phyloP scores from a whole-genome alignment of 2,113 vertebrate species.

The Gymnarchus niloticus region DNA sequence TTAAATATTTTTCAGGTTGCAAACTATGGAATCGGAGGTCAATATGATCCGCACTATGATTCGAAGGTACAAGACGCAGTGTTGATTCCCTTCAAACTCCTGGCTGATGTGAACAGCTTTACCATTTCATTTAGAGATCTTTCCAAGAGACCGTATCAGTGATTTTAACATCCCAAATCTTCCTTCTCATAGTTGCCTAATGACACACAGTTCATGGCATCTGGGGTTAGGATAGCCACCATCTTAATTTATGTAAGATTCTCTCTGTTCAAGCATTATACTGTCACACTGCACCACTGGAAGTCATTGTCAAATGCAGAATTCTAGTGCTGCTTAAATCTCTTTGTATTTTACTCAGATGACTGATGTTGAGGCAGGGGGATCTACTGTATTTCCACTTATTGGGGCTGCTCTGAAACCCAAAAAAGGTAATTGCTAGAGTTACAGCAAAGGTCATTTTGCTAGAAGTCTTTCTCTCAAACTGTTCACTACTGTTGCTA shows the following conservation, averaged over 20 bases:
- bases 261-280: not conserved
- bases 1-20: constrained; percentile 32
- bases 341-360: constrained; percentile 57
- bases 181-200: constrained; percentile 26
- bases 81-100: not conserved
- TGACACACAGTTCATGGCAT: constrained; percentile 15
- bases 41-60: constrained; percentile 47
- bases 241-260: constrained; percentile 41
- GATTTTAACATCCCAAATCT: not conserved
- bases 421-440: constrained; percentile 62
- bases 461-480: not conserved
- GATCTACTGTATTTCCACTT: constrained; percentile 78
- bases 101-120: not conserved
- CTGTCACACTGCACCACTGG: not conserved
- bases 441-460: no score
- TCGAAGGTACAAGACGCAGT: constrained; percentile 26
- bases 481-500: not conserved
- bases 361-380: constrained; percentile 80
- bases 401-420: constrained; percentile 76
- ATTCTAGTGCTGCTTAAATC: not conserved
- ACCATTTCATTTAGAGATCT: not conserved
- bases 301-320: not conserved
- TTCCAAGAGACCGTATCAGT: not conserved
- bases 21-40: constrained; percentile 50
- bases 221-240: constrained; percentile 40